Conservation (phyloP, 2,113 vertebrate species). For the Microcebus lehilahytsara region DNA sequence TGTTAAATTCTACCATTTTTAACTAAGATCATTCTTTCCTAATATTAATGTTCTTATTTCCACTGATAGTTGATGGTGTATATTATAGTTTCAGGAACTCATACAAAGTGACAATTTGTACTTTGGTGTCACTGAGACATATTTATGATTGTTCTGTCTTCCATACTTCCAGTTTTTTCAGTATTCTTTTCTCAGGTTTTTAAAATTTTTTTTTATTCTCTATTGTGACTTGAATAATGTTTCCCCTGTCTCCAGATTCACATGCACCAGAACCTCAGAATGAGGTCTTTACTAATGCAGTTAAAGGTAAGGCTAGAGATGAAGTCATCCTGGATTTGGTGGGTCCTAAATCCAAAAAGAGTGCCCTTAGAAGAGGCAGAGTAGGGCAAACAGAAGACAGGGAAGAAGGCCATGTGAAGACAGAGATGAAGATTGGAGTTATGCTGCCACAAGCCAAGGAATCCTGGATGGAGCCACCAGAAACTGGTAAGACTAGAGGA, state of each 20-base stretch:
- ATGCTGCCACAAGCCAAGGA: neutral
- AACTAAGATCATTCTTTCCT: neutral
- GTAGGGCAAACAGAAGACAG: neutral
- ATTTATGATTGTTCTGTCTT: neutral
- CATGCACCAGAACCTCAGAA: neutral
- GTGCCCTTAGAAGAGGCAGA: neutral
- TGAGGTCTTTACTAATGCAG: neutral
- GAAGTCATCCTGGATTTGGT: neutral
- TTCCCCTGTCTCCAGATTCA: neutral
- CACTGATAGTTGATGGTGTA: neutral
- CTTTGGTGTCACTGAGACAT: neutral
- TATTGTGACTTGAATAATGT: neutral
- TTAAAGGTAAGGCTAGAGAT: neutral
- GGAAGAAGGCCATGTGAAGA: neutral
- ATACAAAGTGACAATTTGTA: neutral
- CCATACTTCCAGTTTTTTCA: neutral
- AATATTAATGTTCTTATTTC: neutral
- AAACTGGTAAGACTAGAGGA: neutral
- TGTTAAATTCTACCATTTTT: neutral
- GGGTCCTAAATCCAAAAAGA: neutral
- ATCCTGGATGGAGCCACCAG: neutral
- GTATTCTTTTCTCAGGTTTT: neutral
- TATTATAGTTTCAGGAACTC: neutral
- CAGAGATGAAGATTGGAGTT: fast-evolving
- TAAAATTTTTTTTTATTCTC: neutral